These are phyloP conservation scores for Ia io DNA, from an alignment of 2,113 vertebrate species.

Conservation along the genomic window DNA sequence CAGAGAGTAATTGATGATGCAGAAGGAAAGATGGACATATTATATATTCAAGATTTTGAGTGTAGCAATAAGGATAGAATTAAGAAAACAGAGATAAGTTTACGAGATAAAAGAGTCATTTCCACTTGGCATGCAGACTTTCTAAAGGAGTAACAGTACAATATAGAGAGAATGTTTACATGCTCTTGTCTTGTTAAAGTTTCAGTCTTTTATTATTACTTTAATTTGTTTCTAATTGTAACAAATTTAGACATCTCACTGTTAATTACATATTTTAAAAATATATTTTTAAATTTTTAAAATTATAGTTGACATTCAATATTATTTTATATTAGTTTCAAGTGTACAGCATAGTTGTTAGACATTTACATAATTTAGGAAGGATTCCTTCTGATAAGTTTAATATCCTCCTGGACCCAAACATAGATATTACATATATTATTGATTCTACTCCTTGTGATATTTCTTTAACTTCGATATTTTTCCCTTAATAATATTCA, in stretches of 20 bases:
- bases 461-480: not conserved
- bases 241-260: not conserved
- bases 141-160: not conserved
- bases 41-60: not conserved
- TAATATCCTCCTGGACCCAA: not conserved
- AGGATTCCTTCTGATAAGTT: not conserved
- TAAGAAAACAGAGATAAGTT: not conserved
- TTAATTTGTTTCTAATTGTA: not conserved
- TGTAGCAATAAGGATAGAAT: not conserved
- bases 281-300: not conserved
- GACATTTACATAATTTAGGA: not conserved
- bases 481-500: not conserved
- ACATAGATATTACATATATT: not conserved
- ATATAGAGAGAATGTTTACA: not conserved
- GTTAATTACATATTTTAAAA: not conserved
- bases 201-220: not conserved
- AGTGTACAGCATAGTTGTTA: not conserved
- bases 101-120: not conserved
- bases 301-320: not conserved
- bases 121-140: not conserved
- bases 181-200: not conserved
- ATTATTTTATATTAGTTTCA: not conserved
- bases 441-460: not conserved
- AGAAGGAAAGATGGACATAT: not conserved
- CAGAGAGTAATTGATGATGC: not conserved